Evolutionary conservation across 2,113 vertebrate species (phyloP).

Genomic region (Tetrax tetrax): DNA sequence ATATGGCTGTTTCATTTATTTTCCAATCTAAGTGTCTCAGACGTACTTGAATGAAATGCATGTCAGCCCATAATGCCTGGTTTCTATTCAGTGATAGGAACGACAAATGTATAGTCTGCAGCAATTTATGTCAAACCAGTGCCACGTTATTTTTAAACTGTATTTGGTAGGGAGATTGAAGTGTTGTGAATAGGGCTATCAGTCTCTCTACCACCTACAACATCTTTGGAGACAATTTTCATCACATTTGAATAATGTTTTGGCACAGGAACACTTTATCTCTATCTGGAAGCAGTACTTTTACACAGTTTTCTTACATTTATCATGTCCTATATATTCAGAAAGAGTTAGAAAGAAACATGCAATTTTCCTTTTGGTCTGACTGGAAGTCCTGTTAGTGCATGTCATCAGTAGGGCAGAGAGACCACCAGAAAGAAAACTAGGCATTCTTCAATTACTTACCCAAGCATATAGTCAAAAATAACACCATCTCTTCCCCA

Average conservation of each 20-base stretch:
- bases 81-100: constrained; percentile 22
- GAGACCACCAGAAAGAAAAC: neutral
- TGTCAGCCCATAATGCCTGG: constrained; percentile 23
- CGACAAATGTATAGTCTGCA: constrained; percentile 12
- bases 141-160: constrained; percentile 35
- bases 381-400: neutral
- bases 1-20: constrained; percentile 33
- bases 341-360: neutral
- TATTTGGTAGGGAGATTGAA: constrained; percentile 36
- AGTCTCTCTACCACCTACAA: constrained; percentile 28
- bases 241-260: constrained; percentile 55
- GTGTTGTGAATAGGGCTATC: constrained; percentile 41
- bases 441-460: neutral
- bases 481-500: neutral
- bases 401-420: neutral
- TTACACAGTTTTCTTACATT: neutral
- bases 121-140: constrained; percentile 54
- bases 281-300: neutral
- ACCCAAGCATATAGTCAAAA: neutral
- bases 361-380: neutral
- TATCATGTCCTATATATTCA: neutral
- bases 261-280: neutral
- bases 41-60: constrained; percentile 1
- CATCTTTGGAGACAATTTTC: constrained; percentile 36
- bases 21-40: constrained; percentile 24